Percentiles rank a stretch among this genome's conserved stretches.
These are phyloP conservation scores for Trogon melanurus DNA, from an alignment of 2,113 vertebrate species.

Conservation along the genomic window DNA sequence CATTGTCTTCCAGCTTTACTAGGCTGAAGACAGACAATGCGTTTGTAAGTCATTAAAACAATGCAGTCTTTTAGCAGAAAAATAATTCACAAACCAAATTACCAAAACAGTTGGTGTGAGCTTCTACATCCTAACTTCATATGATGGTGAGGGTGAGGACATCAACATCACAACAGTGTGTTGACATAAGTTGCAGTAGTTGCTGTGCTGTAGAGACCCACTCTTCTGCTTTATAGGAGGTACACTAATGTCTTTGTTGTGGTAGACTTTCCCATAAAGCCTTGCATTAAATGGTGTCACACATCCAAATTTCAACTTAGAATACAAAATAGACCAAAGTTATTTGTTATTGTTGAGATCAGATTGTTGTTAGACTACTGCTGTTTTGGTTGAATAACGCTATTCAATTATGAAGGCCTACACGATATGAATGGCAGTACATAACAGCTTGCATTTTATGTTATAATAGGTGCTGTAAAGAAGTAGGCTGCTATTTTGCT, in stretches of 20 bases:
- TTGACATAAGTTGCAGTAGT: fast-evolving
- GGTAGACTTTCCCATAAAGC: background rate
- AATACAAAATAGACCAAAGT: background rate
- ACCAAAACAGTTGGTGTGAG: background rate
- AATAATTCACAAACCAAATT: fast-evolving
- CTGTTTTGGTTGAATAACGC: fast-evolving
- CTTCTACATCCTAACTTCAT: background rate
- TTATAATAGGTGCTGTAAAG: background rate
- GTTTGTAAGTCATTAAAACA: background rate
- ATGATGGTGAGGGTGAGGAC: background rate
- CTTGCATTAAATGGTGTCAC: background rate
- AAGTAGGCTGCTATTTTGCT: background rate
- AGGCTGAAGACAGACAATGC: background rate
- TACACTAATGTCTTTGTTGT: background rate
- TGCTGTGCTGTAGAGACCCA: background rate
- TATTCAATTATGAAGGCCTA: background rate
- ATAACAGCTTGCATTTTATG: background rate
- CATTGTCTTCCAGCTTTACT: background rate
- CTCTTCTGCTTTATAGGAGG: fast-evolving
- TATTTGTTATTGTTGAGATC: background rate
- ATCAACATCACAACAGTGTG: fast-evolving
- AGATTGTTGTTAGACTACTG: background rate
- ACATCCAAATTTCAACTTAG: background rate
- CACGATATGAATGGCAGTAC: background rate
- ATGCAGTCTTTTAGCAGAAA: background rate